A percentile compares a stretch with the other conserved stretches of the same genome.
Conservation (phyloP, 2,113 vertebrate species). For the Brachypteracias leptosomus region DNA sequence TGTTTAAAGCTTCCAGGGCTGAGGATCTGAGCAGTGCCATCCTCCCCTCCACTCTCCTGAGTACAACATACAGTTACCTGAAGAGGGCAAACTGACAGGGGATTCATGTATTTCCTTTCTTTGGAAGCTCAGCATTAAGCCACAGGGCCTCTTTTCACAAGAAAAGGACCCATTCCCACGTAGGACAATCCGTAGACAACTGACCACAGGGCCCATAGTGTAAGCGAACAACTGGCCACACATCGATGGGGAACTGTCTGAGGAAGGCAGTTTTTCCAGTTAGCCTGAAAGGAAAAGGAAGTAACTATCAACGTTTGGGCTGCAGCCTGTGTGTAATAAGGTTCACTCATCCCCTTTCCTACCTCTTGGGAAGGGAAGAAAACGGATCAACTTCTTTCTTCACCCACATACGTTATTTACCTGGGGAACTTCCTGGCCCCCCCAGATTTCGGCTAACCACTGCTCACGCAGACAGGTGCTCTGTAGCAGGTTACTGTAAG, state of each 20-base stretch:
- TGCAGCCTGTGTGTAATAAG: neutral
- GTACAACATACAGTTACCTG: fast-evolving
- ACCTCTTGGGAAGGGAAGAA: neutral
- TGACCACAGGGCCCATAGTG: neutral
- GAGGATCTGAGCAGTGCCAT: neutral
- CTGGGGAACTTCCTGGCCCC: neutral
- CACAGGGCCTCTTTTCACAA: neutral
- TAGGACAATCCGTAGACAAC: neutral
- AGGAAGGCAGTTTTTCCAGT: neutral
- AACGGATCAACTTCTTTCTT: neutral
- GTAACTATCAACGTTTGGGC: neutral
- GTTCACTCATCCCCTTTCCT: neutral
- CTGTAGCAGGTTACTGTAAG: neutral
- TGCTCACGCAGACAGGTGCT: neutral
- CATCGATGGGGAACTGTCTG: neutral
- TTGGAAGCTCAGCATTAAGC: neutral
- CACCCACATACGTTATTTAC: neutral
- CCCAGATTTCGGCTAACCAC: no score
- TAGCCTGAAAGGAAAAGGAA: neutral
- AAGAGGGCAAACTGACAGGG: neutral
- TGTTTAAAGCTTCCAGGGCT: neutral
- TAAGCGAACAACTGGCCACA: fast-evolving
- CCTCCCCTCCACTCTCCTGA: neutral
- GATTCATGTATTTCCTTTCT: neutral
- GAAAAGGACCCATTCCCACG: neutral